phyloP scores from a whole-genome alignment of 2,113 vertebrate genomes.

The Pachyramphus minor region DNA sequence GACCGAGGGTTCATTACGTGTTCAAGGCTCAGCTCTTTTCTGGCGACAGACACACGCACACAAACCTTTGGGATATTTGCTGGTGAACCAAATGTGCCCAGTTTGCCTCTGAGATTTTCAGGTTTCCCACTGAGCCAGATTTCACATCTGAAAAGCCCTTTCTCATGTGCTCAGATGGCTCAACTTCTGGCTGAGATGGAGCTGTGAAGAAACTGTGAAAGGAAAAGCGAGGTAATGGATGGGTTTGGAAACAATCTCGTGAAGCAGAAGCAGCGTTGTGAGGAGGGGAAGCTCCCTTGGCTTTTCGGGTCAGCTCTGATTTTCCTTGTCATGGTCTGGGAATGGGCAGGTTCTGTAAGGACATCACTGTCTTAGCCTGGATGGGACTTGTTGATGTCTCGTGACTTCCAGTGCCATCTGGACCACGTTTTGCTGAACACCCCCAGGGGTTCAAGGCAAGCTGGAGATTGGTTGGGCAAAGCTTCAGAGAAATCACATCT shows the following conservation, averaged over 20 bases:
- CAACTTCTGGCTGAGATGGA: constrained; percentile 36
- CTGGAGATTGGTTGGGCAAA: constrained; percentile 52
- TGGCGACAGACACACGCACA: background rate
- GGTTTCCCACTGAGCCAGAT: background rate
- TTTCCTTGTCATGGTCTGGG: background rate
- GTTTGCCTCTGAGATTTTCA: background rate
- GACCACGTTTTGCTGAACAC: background rate
- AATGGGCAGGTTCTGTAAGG: background rate
- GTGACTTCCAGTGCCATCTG: constrained; percentile 69
- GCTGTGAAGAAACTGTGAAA: constrained; percentile 52
- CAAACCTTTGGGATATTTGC: background rate
- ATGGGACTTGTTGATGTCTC: constrained; percentile 18
- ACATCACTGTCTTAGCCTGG: background rate
- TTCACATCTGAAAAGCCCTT: constrained; percentile 1
- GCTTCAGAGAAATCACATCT: constrained; percentile 59
- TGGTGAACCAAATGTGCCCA: background rate
- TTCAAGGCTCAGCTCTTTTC: background rate
- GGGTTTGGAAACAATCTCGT: background rate
- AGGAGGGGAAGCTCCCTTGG: background rate
- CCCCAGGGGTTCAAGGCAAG: constrained; percentile 4
- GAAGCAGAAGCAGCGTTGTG: background rate
- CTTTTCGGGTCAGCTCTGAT: background rate
- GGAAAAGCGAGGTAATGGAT: background rate
- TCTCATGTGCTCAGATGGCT: constrained; percentile 32
- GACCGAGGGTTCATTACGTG: background rate